Evolutionary conservation across 2,797 vertebrate genomes (phyloP), one percentile per base, ranked within the genome.

Genomic region (Myoxocephalus aenaeus): DNA sequence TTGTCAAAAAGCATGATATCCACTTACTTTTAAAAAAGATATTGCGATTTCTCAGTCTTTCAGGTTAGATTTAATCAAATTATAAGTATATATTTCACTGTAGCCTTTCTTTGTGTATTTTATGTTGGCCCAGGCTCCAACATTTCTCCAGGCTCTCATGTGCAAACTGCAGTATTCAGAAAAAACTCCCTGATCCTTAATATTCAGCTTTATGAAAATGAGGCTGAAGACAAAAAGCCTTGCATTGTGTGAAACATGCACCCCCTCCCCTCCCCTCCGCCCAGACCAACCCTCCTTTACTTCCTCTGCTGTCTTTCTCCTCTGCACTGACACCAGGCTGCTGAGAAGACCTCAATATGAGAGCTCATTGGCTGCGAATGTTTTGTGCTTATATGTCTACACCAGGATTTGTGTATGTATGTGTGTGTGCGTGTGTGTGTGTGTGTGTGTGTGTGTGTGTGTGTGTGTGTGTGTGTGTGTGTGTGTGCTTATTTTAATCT

Each of bases 141-240:
- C 0, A 40, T 89, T 56, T 82, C 61, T 82, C 50, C 73, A 73
- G 77, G 64, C 74, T 82, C 38, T 20, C 66, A 42, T 69, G 48
- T 75, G 69, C 65, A 77, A 73, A 80, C 73, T 70, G 58, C 57
- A 77, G 61, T 70, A 75, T 73, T 73, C 58, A 62, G 42, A 48
- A 53, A 74, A 72, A 71, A 79, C 65, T 85, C 80, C 22, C 65
- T 66, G 79, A 81, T 89, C 80, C 64, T 91, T 89, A 89, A 91
- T 93, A 93, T 94, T 91, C 90, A 90, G 86, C 75, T 87, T 89
- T 91, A 93, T 94, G 77, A 89, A 93, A 94, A 95, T 92, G 74
- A 92, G 86, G 77, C 63, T 69, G 75, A 75, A 84, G 81, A 92
- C 79, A 88, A 85, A 88, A 83, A 78, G 77, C 76, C 70, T 64